phyloP scores from a whole-genome alignment of 64 coral and sea anemone genomes.

The Actinia equina region DNA sequence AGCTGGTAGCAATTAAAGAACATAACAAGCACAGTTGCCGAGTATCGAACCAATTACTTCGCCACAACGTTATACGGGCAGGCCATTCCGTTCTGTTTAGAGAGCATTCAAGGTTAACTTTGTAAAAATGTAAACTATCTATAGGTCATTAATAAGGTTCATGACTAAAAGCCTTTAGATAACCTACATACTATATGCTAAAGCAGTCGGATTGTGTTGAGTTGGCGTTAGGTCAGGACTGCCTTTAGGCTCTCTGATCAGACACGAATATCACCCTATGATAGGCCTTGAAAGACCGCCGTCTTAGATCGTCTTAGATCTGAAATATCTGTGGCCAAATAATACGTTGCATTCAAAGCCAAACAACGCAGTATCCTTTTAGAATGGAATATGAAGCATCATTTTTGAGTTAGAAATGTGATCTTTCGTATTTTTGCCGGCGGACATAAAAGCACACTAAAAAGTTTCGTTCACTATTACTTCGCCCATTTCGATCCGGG shows the following conservation, averaged over 20 bases:
- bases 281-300: background rate
- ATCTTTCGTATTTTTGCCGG: no score
- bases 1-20: no score
- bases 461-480: no score
- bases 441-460: no score
- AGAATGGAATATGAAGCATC: no score
- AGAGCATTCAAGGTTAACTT: background rate
- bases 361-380: no score
- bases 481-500: no score
- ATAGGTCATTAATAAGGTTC: background rate
- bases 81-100: background rate
- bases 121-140: background rate
- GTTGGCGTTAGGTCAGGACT: background rate
- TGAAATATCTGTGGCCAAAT: no score
- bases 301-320: background rate
- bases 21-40: background rate
- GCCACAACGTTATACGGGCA: background rate
- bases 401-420: no score
- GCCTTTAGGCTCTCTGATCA: background rate
- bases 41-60: background rate
- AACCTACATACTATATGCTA: background rate
- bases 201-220: background rate
- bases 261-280: background rate
- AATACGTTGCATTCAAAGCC: no score
- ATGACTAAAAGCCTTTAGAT: background rate